phyloP scores from a whole-genome alignment of 2,113 vertebrate genomes.

The Labeo rohita region DNA sequence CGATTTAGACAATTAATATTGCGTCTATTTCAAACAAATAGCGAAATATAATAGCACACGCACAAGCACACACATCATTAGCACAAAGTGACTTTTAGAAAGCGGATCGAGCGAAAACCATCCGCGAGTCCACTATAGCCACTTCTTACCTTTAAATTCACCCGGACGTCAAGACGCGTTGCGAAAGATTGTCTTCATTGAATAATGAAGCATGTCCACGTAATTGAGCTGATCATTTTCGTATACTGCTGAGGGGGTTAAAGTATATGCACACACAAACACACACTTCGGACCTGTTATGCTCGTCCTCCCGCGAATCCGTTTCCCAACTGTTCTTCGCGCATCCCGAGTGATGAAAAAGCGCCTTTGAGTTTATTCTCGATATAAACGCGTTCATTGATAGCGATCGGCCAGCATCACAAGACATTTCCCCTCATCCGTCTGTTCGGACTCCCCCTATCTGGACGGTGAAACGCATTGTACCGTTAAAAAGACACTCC shows the following conservation, averaged over 20 bases:
- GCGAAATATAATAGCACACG: slow-evolving; percentile 77
- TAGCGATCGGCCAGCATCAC: slow-evolving; percentile 86
- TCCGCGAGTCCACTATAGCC: slow-evolving; percentile 64
- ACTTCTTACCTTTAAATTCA: slow-evolving; percentile 89
- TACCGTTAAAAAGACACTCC: slow-evolving; percentile 89
- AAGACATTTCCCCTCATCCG: slow-evolving; percentile 80
- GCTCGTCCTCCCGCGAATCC: slow-evolving; percentile 83
- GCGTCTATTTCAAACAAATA: slow-evolving; percentile 87
- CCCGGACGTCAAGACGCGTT: slow-evolving; percentile 85
- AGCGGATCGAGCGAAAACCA: slow-evolving; percentile 58
- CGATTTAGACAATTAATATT: slow-evolving; percentile 87
- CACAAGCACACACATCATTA: slow-evolving; percentile 64
- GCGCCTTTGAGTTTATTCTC: slow-evolving; percentile 75
- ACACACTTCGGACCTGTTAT: slow-evolving; percentile 86
- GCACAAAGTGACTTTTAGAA: slow-evolving; percentile 79
- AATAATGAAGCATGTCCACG: slow-evolving; percentile 96
- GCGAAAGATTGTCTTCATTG: slow-evolving; percentile 90
- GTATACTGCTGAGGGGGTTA: slow-evolving; percentile 50
- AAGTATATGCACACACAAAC: slow-evolving; percentile 60
- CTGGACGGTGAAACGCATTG: slow-evolving; percentile 95
- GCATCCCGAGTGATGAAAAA: slow-evolving; percentile 75
- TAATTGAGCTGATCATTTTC: slow-evolving; percentile 95
- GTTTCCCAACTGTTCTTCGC: slow-evolving; percentile 83
- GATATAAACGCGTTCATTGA: slow-evolving; percentile 86
- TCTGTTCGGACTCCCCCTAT: slow-evolving; percentile 91